Base-by-base conservation (phyloP, 2,113 vertebrate species). In the Amphilophus citrinellus region DNA sequence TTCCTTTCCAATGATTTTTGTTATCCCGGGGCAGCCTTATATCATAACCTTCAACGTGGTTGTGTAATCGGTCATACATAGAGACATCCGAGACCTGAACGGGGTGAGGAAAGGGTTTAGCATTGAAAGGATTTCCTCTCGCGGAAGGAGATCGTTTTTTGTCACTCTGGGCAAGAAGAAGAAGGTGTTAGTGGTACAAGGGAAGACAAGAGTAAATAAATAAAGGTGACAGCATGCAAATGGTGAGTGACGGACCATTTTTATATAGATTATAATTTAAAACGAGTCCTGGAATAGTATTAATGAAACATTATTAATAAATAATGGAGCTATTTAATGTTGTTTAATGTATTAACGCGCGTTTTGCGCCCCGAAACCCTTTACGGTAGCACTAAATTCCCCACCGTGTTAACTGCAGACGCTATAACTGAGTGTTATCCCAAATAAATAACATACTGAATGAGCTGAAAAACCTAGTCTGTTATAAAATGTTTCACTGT, bases 21-120 rank as follows among this genome's bases (percentile, higher is more conserved):
- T 96, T 93, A 42, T 96, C 94, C 11, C 94, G 77, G 65, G 80
- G 92, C 50, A 93, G 82, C 61, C 76, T 94, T 82, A 88, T 86
- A 20, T 96, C 90, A 24, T 90, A 96, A 1, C 92, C 93, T 57
- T 94, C 86, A 4, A 27, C 57, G 68, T 87, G 87, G 47, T 85
- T 84, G 84, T 91, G 84, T 32, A 95, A 47, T 3, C 44, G 80
- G 89, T 96, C 95, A 30, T 94, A 95, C 13, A 76, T 73, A 82
- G 77, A 88, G 3, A 90, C 80, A 18, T 94, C 91, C 15, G 83
- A 37, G 57, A 35, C 85, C 95, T 96, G 20, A 13, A 24, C 1
- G 39, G 3, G 2, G 37, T 63, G 44, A 88, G 6, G 17, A 20
- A 65, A 61, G 27, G 59, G 53, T 50, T 44, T 5, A 44, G 14